phyloP scores from a whole-genome alignment of 1,140 invertebrate genomes.

The Diachasmimorpha longicaudata region DNA sequence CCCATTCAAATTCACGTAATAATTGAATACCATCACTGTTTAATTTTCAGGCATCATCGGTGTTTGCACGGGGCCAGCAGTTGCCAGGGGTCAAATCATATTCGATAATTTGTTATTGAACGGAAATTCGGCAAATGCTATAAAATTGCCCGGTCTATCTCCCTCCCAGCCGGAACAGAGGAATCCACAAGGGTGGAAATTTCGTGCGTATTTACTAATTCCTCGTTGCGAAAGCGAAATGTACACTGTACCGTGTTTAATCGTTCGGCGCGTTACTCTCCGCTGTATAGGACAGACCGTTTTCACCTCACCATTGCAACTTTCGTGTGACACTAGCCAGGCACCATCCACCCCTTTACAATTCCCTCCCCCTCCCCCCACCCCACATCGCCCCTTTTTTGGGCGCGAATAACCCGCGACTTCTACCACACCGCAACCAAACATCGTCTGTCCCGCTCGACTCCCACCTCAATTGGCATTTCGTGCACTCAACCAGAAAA shows the following conservation, averaged over 20 bases:
- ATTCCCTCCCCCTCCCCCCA: not conserved
- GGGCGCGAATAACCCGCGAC: not conserved
- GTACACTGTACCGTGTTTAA: slow-evolving; percentile 36
- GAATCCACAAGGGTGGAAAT: too few species aligned
- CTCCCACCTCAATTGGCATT: not conserved
- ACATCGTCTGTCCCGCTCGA: not conserved
- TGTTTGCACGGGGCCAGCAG: not conserved
- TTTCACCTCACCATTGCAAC: not conserved
- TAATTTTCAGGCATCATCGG: not conserved
- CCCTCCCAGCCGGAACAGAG: not conserved
- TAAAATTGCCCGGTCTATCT: not conserved
- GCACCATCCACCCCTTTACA: not conserved
- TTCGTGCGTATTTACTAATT: slow-evolving; percentile 37
- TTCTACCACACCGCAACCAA: slow-evolving; percentile 14
- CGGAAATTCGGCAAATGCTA: not conserved
- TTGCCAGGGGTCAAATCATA: not conserved
- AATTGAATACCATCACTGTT: not conserved
- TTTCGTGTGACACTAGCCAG: not conserved
- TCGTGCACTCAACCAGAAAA: slow-evolving; percentile 11
- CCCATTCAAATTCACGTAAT: not conserved
- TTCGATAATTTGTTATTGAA: not conserved
- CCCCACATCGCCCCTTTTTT: too few species aligned
- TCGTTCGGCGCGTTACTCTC: slow-evolving; percentile 30
- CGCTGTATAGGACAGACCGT: not conserved
- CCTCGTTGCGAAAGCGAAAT: slow-evolving; percentile 36